These are phyloP conservation scores for Araneus ventricosus DNA, from an alignment of 1,140 invertebrate genomes.

Conservation along the genomic window DNA sequence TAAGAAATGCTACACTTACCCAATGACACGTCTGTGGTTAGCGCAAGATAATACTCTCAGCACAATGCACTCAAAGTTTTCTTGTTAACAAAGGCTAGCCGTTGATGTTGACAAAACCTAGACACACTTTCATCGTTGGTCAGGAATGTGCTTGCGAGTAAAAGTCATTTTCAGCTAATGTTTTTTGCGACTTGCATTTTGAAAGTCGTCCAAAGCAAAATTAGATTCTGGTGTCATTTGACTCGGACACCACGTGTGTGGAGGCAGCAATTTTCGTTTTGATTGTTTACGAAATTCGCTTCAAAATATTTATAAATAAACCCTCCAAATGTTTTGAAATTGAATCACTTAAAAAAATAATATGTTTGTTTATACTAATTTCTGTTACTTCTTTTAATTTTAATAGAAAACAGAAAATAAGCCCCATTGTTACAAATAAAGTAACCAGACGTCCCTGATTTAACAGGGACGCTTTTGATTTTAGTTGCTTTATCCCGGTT, in stretches of 20 bases:
- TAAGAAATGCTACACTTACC: not conserved
- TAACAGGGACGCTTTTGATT: too few relatives aligned
- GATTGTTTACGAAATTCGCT: not conserved
- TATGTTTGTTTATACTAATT: too few relatives aligned
- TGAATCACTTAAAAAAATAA: not conserved
- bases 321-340: not conserved
- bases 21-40: not conserved
- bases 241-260: constrained; percentile 11
- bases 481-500: too few relatives aligned
- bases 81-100: not conserved
- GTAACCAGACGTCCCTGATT: too few relatives aligned
- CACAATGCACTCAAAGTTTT: not conserved
- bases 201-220: constrained; percentile 44
- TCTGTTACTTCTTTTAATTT: too few relatives aligned
- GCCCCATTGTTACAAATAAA: too few relatives aligned
- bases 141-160: not conserved
- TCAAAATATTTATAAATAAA: constrained; percentile 13
- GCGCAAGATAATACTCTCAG: not conserved
- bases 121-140: not conserved
- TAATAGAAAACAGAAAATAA: too few relatives aligned
- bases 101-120: constrained; percentile 20
- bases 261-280: not conserved
- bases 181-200: constrained; percentile 7
- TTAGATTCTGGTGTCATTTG: constrained; percentile 18
- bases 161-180: constrained; percentile 33